Evolutionary conservation across 2,797 vertebrate genomes (phyloP), one percentile per base, ranked within the genome.

Genomic region (Melanogrammus aeglefinus): DNA sequence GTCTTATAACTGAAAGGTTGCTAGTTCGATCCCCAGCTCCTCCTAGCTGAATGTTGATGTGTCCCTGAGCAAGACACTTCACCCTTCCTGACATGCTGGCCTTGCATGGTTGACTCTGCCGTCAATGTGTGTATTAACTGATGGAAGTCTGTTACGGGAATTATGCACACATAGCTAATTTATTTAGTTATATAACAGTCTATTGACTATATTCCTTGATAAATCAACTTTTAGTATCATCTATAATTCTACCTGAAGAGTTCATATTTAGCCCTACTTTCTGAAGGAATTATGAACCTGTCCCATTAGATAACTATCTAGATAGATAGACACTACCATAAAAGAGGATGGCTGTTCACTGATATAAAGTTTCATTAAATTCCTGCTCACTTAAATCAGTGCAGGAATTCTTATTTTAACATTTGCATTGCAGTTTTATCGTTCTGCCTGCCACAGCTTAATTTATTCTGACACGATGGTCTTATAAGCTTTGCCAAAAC

Each of bases 351-450:
- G 78, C 73, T 69, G 51, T 72, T 77, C 70, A 6, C 66, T 21
- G 76, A 73, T 77, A 74, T 73, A 18, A 87, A 85, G 87, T 27
- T 69, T 69, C 63, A 69, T 69, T 69, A 24, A 27, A 69, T 69
- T 69, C 63, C 63, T 69, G n/a, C 63, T 69, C 24, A 27, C n/a
- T 69, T 69, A 69, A 69, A 69, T 72, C 83, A 85, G 86, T 81
- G 84, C 80, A 73, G 39, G 38, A 73, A 80, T 84, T 84, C 75
- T 82, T 6, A 57, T 77, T 84, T 80, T n/a, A 77, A 75, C 47
- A 73, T 83, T 82, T 90, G 78, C 41, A 83, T 83, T 35, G 21
- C 74, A 78, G 73, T 81, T 84, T 83, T 76, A 86, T 89, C 81
- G 72, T 2, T 38, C 66, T 76, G 73, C 1, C 7, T 33, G 14